phyloP scores from a whole-genome alignment of 2,797 vertebrate genomes.

The Paguma larvata region DNA sequence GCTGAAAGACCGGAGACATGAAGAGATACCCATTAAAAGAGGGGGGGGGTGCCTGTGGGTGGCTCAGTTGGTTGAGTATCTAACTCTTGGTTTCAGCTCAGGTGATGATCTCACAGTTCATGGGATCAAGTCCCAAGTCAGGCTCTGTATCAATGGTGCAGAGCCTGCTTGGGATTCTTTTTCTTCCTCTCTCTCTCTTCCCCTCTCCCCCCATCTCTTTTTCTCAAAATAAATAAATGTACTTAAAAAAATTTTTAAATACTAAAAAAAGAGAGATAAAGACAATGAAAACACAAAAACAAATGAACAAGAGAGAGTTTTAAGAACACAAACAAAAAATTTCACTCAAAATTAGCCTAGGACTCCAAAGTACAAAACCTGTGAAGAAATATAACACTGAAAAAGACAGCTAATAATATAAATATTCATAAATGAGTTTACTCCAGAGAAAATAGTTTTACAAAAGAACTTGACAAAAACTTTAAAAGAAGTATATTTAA shows the following conservation, averaged over 20 bases:
- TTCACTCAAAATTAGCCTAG: background rate
- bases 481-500: background rate
- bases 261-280: background rate
- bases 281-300: background rate
- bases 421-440: constrained; percentile 33
- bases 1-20: constrained; percentile 11
- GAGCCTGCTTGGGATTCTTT: no score
- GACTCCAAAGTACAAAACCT: constrained; percentile 37
- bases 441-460: constrained; percentile 16
- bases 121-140: no score
- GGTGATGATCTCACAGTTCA: no score
- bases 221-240: no score
- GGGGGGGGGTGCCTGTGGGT: background rate
- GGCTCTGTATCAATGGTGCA: no score
- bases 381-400: background rate
- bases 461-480: constrained; percentile 47
- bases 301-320: background rate
- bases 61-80: no score
- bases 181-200: no score
- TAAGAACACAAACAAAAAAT: background rate
- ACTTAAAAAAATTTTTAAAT: no score
- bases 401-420: background rate
- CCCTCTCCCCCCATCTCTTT: no score
- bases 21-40: background rate
- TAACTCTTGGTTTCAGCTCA: no score